phyloP scores from a whole-genome alignment of 2,888 invertebrate genomes.

The Venusia cambrica region DNA sequence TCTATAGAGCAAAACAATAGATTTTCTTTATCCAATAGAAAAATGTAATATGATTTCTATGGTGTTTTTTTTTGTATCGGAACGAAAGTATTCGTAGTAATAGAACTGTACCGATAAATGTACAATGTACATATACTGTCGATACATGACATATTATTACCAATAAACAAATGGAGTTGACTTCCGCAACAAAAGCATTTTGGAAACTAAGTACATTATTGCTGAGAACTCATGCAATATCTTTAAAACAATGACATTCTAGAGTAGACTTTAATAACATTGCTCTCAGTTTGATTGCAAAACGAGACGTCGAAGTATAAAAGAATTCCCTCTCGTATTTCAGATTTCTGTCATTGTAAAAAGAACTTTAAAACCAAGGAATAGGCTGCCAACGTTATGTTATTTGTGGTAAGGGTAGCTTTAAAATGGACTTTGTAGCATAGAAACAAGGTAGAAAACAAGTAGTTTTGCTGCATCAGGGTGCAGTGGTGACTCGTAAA shows the following conservation, averaged over 20 bases:
- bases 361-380: constrained; percentile 4
- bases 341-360: constrained; percentile 11
- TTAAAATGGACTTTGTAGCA: constrained; percentile 11
- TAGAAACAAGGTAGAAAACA: constrained; percentile 7
- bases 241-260: constrained; percentile 21
- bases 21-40: constrained; percentile 5
- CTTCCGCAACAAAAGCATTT: too few species aligned
- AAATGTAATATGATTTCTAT: too few species aligned
- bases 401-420: constrained; percentile 3
- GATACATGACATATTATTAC: too few species aligned
- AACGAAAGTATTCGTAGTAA: too few species aligned
- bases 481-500: constrained; percentile 31
- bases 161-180: too few species aligned
- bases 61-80: too few species aligned
- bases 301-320: constrained; percentile 9
- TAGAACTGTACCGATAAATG: too few species aligned
- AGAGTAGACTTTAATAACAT: constrained; percentile 28
- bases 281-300: constrained; percentile 35
- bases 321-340: constrained; percentile 16
- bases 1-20: constrained; percentile 1
- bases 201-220: too few species aligned
- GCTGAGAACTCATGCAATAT: too few species aligned
- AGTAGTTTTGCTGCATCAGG: constrained; percentile 16
- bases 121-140: too few species aligned
- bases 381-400: constrained; percentile 4